Base-by-base conservation (phyloP, 2,888 invertebrate genomes). In the Heteropelma amictum region DNA sequence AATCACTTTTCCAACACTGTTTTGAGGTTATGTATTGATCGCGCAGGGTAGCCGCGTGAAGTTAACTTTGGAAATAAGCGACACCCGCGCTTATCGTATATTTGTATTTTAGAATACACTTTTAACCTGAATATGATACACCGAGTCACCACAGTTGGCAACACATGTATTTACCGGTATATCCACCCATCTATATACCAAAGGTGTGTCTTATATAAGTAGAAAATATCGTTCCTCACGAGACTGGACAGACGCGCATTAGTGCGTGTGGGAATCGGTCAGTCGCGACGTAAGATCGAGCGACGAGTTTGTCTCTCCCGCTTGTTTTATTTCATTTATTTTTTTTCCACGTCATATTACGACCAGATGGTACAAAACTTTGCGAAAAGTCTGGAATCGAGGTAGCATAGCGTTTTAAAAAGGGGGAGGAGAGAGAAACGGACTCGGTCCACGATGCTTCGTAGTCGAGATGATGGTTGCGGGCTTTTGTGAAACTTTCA, bases 131-230 rank as follows among this genome's bases (percentile, higher is more conserved):
- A 49, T 45, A 65, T 65, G 67, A 74, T 60, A 69, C 65, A 54
- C 40, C 45, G 6, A 63, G 75, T 73, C 63, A 53, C 54, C 67
- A n/a, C n/a, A 67, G 70, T 61, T 63, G 56, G 45, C 70, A 47
- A 65, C n/a, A 12, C 53, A 54, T n/a, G n/a, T n/a, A 67, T 33
- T 58, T 42, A 49, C 56, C 61, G 23, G 53, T 64, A 47, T 69
- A 51, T 42, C n/a, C n/a, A 72, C 61, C 72, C 30, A 77, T 68
- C 79, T 67, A 79, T 77, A 70, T 38, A 72, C 69, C 54, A 72
- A 77, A 73, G 75, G 75, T 69, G n/a, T n/a, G 65, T 64, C 77
- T 83, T 83, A 83, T 72, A 75, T 83, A 83, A 83, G 83, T 60
- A 73, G 72, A 74, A 77, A 71, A 70, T 65, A 76, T 72, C 73